Percentiles rank a stretch among this genome's conserved stretches.
Evolutionary conservation across 1,140 invertebrate genomes (phyloP).

Genomic region (Eurosta solidaginis): DNA sequence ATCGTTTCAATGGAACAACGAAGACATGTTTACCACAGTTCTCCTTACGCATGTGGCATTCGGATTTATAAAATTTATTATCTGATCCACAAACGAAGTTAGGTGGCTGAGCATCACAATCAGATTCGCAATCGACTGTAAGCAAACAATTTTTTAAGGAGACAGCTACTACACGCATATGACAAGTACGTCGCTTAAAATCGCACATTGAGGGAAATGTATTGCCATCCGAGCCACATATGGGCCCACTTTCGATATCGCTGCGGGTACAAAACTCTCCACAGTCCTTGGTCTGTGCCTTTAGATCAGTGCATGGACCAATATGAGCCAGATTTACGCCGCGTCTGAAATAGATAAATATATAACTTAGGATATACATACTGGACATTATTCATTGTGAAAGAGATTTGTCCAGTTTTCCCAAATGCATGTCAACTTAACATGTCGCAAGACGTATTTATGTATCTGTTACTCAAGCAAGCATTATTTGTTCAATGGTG

Average conservation of each 20-base stretch:
- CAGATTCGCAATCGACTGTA: conserved; percentile 78
- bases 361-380: not conserved
- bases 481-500: no score
- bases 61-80: conserved; percentile 87
- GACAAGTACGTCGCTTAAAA: conserved; percentile 81
- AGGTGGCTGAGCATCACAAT: conserved; percentile 69
- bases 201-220: conserved; percentile 90
- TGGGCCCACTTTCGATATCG: conserved; percentile 71
- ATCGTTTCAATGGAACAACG: conserved; percentile 83
- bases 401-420: no score
- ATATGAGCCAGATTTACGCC: conserved; percentile 84
- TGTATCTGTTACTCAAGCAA: no score
- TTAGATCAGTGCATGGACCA: conserved; percentile 80
- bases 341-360: conserved; percentile 65
- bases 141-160: conserved; percentile 79
- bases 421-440: no score
- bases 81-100: conserved; percentile 91
- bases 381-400: no score
- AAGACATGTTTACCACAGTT: conserved; percentile 91
- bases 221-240: conserved; percentile 90
- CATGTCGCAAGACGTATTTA: not conserved
- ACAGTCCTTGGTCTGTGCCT: conserved; percentile 70
- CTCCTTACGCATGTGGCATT: conserved; percentile 89
- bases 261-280: conserved; percentile 72
- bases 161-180: conserved; percentile 79